phyloP scores from a whole-genome alignment of 2,888 invertebrate genomes.

The Bembecia ichneumoniformis region DNA sequence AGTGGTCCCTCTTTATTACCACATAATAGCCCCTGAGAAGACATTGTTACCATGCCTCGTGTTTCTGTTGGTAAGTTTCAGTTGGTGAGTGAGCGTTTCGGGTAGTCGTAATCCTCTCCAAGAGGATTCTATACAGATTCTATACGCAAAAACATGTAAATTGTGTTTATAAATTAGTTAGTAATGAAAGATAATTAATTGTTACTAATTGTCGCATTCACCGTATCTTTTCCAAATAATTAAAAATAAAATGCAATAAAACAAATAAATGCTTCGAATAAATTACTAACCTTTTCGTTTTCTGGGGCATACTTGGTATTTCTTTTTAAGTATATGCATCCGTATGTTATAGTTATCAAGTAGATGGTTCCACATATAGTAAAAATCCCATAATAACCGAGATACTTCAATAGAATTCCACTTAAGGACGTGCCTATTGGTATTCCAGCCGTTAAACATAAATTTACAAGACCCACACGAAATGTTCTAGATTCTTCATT shows the following conservation, averaged over 20 bases:
- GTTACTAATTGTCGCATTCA: neutral
- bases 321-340: constrained; percentile 35
- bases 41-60: no score
- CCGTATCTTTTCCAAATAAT: neutral
- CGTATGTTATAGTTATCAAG: constrained; percentile 52
- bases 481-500: constrained; percentile 68
- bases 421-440: constrained; percentile 71
- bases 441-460: constrained; percentile 71
- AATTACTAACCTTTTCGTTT: constrained; percentile 31
- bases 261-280: neutral
- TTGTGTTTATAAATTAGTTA: no score
- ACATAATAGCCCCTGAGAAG: no score
- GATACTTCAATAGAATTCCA: constrained; percentile 55
- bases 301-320: constrained; percentile 35
- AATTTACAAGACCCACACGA: constrained; percentile 73
- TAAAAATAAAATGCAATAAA: neutral
- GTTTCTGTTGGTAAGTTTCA: no score
- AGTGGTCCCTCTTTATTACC: no score
- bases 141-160: no score
- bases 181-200: no score
- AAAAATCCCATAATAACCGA: constrained; percentile 61
- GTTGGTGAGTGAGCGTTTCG: no score
- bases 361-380: constrained; percentile 41
- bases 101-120: no score
- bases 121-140: neutral